phyloP scores from a whole-genome alignment of 2,888 invertebrate species.

The Serripes groenlandicus region DNA sequence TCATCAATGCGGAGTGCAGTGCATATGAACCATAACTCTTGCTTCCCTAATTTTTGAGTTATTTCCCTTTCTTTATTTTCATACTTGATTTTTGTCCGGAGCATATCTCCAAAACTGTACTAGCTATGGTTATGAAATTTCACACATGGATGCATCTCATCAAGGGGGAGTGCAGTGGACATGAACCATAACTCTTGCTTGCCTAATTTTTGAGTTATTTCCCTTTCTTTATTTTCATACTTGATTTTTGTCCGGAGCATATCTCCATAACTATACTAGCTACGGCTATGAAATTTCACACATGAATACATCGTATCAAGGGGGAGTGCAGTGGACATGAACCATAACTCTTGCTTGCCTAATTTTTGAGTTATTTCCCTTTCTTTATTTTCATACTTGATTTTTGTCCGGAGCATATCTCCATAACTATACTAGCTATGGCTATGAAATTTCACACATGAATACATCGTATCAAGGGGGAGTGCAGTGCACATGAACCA shows the following conservation, averaged over 20 bases:
- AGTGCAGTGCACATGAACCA: background rate
- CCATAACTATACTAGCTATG: background rate
- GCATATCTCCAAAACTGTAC: background rate
- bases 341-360: background rate
- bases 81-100: background rate
- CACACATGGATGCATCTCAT: too few relatives aligned
- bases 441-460: background rate
- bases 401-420: background rate
- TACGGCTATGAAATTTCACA: background rate
- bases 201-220: too few relatives aligned
- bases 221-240: background rate
- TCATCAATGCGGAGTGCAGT: too few relatives aligned
- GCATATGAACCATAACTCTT: too few relatives aligned
- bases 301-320: background rate
- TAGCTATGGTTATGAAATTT: too few relatives aligned
- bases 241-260: background rate
- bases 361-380: background rate
- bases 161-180: too few relatives aligned
- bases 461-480: background rate
- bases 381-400: background rate
- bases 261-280: background rate
- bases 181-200: too few relatives aligned
- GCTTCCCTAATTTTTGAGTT: too few relatives aligned
- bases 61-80: background rate
- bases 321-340: background rate